Evolutionary conservation across 2,113 vertebrate species (phyloP).

Genomic region (Tragelaphus strepsiceros): DNA sequence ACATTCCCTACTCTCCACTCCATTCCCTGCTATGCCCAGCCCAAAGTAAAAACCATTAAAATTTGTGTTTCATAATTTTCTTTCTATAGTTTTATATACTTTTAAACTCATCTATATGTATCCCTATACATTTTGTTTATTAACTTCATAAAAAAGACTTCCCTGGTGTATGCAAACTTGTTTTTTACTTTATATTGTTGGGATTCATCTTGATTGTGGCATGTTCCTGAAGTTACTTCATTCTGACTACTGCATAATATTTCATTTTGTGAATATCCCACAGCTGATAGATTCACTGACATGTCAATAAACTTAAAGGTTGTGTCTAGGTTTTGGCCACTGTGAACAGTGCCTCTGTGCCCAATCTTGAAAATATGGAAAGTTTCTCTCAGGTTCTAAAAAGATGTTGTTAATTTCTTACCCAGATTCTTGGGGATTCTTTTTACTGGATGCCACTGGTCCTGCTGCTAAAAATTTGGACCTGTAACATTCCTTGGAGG

Average conservation of each 20-base stretch:
- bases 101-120: neutral
- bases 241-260: neutral
- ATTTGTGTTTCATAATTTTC: neutral
- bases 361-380: neutral
- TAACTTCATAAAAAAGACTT: neutral
- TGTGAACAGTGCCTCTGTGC: neutral
- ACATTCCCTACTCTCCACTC: accelerated
- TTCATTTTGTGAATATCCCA: neutral
- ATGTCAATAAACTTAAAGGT: neutral
- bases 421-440: neutral
- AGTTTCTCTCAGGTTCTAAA: neutral
- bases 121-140: neutral
- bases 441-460: neutral
- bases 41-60: neutral
- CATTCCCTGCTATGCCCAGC: neutral
- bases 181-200: neutral
- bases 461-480: neutral
- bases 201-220: neutral
- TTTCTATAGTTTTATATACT: neutral
- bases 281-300: neutral
- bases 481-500: neutral
- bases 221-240: neutral
- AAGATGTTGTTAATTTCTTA: neutral
- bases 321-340: neutral
- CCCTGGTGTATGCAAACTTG: neutral